Evolutionary conservation across 2,797 vertebrate species (phyloP).

Genomic region (Melopsittacus undulatus): DNA sequence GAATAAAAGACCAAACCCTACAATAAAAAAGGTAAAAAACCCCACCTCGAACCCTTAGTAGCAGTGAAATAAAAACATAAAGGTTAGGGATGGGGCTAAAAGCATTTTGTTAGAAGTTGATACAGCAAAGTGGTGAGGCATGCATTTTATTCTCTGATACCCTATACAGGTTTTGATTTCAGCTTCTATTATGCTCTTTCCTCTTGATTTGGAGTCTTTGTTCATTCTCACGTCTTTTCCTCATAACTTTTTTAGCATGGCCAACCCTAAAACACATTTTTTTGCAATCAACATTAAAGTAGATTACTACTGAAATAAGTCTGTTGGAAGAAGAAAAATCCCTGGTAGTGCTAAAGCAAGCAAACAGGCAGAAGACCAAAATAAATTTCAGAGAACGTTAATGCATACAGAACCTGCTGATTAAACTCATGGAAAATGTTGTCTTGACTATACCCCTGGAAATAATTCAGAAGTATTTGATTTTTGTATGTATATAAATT

Average conservation of each 20-base stretch:
- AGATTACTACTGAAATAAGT: background rate
- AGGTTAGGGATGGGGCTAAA: background rate
- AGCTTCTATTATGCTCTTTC: background rate
- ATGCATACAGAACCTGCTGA: background rate
- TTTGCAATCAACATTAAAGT: background rate
- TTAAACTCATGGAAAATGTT: background rate
- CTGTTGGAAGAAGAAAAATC: background rate
- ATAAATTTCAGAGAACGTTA: background rate
- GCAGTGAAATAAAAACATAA: fast-evolving
- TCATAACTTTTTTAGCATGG: background rate
- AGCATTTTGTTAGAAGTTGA: background rate
- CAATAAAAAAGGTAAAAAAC: background rate
- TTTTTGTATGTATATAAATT: background rate
- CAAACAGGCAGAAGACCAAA: background rate
- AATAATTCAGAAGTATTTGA: background rate
- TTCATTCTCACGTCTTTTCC: background rate
- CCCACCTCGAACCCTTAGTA: background rate
- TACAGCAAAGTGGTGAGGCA: background rate
- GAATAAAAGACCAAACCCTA: background rate
- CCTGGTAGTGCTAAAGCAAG: background rate
- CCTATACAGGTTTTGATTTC: background rate
- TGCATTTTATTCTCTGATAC: background rate
- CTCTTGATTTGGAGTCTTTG: background rate
- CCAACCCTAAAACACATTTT: background rate
- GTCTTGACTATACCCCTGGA: background rate